Conservation (phyloP, 2,888 invertebrate species). For the Drosophila pullipes region DNA sequence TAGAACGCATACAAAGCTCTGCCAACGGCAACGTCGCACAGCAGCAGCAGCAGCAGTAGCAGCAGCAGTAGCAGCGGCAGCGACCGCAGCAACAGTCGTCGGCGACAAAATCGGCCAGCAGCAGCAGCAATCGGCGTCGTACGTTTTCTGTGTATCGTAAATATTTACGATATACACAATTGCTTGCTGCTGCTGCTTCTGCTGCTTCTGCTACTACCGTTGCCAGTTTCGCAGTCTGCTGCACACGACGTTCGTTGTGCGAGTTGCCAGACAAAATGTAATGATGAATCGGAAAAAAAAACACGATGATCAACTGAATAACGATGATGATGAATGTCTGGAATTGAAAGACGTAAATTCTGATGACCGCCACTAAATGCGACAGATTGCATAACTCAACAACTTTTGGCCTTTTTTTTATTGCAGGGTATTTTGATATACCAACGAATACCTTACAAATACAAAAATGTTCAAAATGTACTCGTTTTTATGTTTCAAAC, state of each 20-base stretch:
- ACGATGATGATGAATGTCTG: slow-evolving; percentile 20
- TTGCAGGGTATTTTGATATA: neutral
- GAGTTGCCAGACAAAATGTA: slow-evolving; percentile 40
- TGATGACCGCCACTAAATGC: slow-evolving; percentile 27
- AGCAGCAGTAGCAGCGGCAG: slow-evolving; percentile 14
- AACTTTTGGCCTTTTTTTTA: neutral
- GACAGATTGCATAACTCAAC: slow-evolving; percentile 59
- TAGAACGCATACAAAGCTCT: slow-evolving; percentile 52
- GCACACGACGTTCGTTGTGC: slow-evolving; percentile 49
- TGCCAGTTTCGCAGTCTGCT: slow-evolving; percentile 47
- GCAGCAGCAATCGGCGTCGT: slow-evolving; percentile 10
- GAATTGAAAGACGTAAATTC: slow-evolving; percentile 28
- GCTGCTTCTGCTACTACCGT: slow-evolving; percentile 7
- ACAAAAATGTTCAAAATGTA: neutral
- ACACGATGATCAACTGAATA: slow-evolving; percentile 38
- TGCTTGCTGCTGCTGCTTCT: neutral
- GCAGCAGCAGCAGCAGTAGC: slow-evolving; percentile 5
- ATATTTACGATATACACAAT: slow-evolving; percentile 47
- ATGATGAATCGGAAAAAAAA: slow-evolving; percentile 12
- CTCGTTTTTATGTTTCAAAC: neutral
- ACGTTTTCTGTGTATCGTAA: slow-evolving; percentile 41
- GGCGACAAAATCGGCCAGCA: slow-evolving; percentile 9
- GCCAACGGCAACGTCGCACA: slow-evolving; percentile 23
- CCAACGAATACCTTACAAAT: neutral
- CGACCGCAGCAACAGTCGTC: slow-evolving; percentile 24